A percentile compares a stretch with the other conserved stretches of the same genome.
phyloP scores from a whole-genome alignment of 1,140 invertebrate genomes.

The Dinoponera quadriceps region DNA sequence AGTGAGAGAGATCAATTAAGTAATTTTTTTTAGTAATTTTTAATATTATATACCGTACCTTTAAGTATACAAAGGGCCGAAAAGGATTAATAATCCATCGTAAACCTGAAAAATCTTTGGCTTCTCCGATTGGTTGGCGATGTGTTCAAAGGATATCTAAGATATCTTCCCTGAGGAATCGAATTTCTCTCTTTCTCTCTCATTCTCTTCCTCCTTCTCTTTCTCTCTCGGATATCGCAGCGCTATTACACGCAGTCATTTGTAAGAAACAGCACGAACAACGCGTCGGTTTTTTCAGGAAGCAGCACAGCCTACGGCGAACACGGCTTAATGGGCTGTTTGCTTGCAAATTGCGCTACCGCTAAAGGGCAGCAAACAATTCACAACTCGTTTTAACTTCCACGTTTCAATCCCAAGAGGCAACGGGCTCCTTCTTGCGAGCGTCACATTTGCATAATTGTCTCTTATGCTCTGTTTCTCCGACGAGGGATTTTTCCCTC shows the following conservation, averaged over 20 bases:
- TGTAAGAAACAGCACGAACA: neutral
- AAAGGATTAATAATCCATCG: no score
- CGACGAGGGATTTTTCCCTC: conserved; percentile 24
- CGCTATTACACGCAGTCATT: neutral
- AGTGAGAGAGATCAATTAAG: no score
- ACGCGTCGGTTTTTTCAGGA: conserved; percentile 2
- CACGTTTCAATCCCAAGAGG: conserved; percentile 76
- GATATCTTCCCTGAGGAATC: no score
- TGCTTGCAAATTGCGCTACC: conserved; percentile 80
- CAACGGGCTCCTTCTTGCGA: conserved; percentile 44
- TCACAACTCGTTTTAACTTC: conserved; percentile 80
- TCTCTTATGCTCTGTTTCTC: conserved; percentile 67
- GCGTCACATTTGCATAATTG: conserved; percentile 77
- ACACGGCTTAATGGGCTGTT: conserved; percentile 78
- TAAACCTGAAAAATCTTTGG: no score
- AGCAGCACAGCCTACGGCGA: conserved; percentile 38
- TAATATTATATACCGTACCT: no score
- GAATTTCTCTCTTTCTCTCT: no score
- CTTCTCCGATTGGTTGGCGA: no score
- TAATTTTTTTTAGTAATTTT: no score
- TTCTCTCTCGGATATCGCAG: conserved; percentile 4
- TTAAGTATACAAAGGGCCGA: no score
- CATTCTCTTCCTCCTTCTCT: no score
- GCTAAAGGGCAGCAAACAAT: conserved; percentile 82
- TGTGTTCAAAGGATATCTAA: no score